Conservation (phyloP, 1,140 invertebrate genomes). For the Daktulosphaira vitifoliae region DNA sequence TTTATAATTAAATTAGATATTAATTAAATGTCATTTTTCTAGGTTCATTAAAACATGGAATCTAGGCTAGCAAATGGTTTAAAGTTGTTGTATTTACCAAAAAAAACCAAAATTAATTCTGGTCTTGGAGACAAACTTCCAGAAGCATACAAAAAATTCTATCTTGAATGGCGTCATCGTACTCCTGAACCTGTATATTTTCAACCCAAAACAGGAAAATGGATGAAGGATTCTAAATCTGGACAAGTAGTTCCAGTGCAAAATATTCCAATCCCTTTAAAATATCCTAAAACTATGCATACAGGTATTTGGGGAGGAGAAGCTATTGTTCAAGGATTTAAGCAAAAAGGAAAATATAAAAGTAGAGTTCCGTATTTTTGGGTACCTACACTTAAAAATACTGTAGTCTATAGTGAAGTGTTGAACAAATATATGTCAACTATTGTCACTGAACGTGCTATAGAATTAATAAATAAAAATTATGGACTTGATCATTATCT, state of each 20-base stretch:
- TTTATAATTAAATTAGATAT: too few species aligned
- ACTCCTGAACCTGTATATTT: conserved; percentile 77
- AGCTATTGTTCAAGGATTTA: conserved; percentile 82
- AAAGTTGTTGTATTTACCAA: conserved; percentile 25
- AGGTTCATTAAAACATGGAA: neutral
- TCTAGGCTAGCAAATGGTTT: conserved; percentile 19
- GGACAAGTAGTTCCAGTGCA: conserved; percentile 61
- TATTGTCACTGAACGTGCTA: conserved; percentile 68
- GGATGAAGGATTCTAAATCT: conserved; percentile 59
- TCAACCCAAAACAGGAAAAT: conserved; percentile 63
- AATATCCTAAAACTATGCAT: conserved; percentile 69
- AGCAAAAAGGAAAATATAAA: conserved; percentile 53
- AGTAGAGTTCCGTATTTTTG: conserved; percentile 71
- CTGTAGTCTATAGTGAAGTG: conserved; percentile 88
- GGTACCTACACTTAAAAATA: conserved; percentile 67
- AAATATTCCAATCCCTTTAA: conserved; percentile 68
- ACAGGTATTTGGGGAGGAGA: conserved; percentile 93
- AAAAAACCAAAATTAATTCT: conserved; percentile 26
- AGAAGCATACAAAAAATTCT: conserved; percentile 78
- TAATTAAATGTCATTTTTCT: conserved; percentile 2
- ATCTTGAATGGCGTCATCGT: conserved; percentile 68
- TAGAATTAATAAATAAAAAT: conserved; percentile 76
- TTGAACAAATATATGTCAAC: conserved; percentile 76
- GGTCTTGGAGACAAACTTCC: conserved; percentile 51
- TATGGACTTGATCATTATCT: conserved; percentile 94